Conservation (phyloP, 2,888 invertebrate genomes). For the Ectemnius cavifrons region DNA sequence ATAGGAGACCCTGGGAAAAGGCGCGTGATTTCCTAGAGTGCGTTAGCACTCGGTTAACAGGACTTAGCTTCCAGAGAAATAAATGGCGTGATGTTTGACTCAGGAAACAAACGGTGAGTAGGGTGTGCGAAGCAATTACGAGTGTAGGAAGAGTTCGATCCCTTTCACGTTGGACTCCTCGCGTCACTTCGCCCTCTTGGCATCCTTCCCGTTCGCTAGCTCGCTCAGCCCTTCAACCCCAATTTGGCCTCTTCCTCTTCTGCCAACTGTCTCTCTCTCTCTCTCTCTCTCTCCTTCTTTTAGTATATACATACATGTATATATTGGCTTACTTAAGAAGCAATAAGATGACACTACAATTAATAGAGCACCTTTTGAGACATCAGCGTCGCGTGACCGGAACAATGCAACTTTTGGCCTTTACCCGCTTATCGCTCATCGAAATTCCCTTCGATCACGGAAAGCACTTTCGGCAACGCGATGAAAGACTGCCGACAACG, state of each 20-base stretch:
- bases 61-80: no score
- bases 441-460: background rate
- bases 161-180: constrained; percentile 24
- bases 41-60: no score
- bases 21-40: no score
- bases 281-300: background rate
- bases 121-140: constrained; percentile 39
- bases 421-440: constrained; percentile 4
- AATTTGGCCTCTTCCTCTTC: constrained; percentile 37
- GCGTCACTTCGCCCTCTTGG: constrained; percentile 19
- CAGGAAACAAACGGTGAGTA: no score
- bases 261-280: background rate
- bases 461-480: no score
- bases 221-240: constrained; percentile 29
- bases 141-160: constrained; percentile 41
- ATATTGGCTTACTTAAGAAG: constrained; percentile 36
- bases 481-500: no score
- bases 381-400: constrained; percentile 36
- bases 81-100: no score
- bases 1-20: no score
- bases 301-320: background rate
- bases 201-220: constrained; percentile 37
- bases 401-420: constrained; percentile 36
- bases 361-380: constrained; percentile 36
- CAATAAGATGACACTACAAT: constrained; percentile 51